Percentiles rank a stretch among this genome's conserved stretches.
Conservation (phyloP, 2,113 vertebrate genomes). For the Pelecanus crispus region DNA sequence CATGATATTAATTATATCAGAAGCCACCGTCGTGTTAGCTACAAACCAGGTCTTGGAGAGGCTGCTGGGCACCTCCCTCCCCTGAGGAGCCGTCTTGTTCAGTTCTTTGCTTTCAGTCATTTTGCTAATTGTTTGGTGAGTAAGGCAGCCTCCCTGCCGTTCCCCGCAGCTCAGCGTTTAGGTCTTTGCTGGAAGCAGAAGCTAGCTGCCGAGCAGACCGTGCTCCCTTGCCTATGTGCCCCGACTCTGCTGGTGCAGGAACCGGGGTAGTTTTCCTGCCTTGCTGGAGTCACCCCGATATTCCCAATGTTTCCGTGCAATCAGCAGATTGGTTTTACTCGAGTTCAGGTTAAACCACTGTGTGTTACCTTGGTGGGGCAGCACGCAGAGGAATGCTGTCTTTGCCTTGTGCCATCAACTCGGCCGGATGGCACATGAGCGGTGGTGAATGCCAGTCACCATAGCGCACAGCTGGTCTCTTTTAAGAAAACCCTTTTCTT, state of each 20-base stretch:
- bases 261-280: not conserved
- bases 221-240: not conserved
- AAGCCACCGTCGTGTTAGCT: not conserved
- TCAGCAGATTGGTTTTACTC: not conserved
- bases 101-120: not conserved
- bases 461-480: not conserved
- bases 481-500: not conserved
- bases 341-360: not conserved
- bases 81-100: not conserved
- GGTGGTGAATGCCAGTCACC: not conserved
- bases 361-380: not conserved
- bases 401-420: not conserved
- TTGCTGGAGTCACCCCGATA: not conserved
- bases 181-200: not conserved
- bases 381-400: not conserved
- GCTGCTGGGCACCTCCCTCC: not conserved
- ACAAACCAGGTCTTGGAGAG: not conserved
- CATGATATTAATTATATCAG: not conserved
- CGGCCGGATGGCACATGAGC: too few relatives aligned
- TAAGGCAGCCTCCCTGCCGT: fast-evolving
- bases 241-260: not conserved
- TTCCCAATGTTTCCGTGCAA: not conserved
- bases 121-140: not conserved
- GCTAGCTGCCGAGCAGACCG: fast-evolving
- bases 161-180: not conserved